phyloP scores from a whole-genome alignment of 2,113 vertebrate genomes.

The Nannobrachium achirus region DNA sequence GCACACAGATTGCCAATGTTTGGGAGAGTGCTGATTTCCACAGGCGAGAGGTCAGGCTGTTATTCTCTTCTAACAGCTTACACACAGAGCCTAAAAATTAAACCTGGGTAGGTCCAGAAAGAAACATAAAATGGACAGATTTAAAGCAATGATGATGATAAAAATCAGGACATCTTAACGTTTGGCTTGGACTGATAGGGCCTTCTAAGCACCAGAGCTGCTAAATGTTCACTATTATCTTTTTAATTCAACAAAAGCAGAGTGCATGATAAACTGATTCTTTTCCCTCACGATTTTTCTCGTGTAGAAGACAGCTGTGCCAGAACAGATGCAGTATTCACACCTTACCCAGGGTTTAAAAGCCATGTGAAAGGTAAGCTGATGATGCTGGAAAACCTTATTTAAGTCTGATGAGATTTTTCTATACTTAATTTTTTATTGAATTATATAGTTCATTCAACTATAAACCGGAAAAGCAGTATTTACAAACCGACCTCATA shows the following conservation, averaged over 20 bases:
- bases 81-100: slow-evolving; percentile 66
- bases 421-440: slow-evolving; percentile 11
- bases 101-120: slow-evolving; percentile 59
- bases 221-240: neutral
- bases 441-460: no score
- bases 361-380: slow-evolving; percentile 94
- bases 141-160: slow-evolving; percentile 46
- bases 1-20: slow-evolving; percentile 81
- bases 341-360: slow-evolving; percentile 97
- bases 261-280: neutral
- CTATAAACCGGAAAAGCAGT: no score
- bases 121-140: slow-evolving; percentile 42
- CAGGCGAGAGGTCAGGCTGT: slow-evolving; percentile 76
- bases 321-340: slow-evolving; percentile 96
- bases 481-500: no score
- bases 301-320: slow-evolving; percentile 96
- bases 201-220: neutral
- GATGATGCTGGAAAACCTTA: neutral
- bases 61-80: slow-evolving; percentile 64
- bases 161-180: slow-evolving; percentile 42
- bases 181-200: no score
- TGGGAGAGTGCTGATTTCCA: slow-evolving; percentile 82
- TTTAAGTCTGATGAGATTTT: neutral
- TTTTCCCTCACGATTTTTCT: slow-evolving; percentile 28
- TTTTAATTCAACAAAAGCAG: neutral